These are phyloP conservation scores for Gallinago media DNA, from an alignment of 2,113 vertebrate genomes.

Conservation along the genomic window DNA sequence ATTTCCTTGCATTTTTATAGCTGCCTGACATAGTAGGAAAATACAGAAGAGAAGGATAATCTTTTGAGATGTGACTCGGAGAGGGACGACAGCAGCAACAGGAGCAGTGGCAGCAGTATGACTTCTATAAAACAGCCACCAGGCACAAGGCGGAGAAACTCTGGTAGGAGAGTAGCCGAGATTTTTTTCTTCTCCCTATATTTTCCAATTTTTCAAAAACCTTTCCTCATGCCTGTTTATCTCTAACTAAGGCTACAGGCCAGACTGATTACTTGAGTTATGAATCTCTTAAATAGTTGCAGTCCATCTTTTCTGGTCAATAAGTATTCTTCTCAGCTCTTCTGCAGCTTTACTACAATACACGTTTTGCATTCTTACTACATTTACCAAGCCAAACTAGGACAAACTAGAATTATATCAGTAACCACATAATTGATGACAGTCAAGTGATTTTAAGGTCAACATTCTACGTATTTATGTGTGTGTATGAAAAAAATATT, in stretches of 20 bases:
- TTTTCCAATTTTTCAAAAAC: background rate
- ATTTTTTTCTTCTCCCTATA: background rate
- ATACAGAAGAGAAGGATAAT: background rate
- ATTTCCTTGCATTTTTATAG: background rate
- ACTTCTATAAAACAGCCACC: background rate
- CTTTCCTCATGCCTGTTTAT: background rate
- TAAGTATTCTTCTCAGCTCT: background rate
- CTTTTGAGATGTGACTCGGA: background rate
- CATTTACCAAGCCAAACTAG: background rate
- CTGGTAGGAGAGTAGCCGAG: background rate
- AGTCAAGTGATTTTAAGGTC: background rate
- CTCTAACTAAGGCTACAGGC: background rate
- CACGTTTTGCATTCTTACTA: background rate
- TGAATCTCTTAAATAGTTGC: background rate
- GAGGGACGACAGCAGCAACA: background rate
- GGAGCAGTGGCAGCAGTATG: accelerated
- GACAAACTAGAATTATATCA: background rate
- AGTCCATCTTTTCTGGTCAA: background rate
- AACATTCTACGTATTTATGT: background rate
- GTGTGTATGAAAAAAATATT: background rate
- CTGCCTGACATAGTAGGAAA: background rate
- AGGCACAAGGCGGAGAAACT: background rate
- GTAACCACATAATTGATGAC: background rate
- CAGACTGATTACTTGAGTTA: background rate
- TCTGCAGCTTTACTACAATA: background rate